A percentile compares a stretch with the other conserved stretches of the same genome.
Conservation (phyloP, 1,140 invertebrate genomes). For the Ericerus pela region DNA sequence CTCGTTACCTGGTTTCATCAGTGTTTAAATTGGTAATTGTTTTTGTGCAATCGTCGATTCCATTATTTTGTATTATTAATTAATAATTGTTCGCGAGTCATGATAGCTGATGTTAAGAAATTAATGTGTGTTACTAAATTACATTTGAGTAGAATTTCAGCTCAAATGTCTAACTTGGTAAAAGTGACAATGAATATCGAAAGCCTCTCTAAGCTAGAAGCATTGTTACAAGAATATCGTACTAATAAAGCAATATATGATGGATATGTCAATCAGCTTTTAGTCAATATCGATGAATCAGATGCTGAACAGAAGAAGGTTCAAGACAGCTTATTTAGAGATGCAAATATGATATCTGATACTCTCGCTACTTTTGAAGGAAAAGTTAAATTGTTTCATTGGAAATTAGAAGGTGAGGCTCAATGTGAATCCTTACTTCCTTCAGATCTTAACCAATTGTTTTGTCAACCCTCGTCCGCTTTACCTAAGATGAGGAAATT, state of each 20-base stretch:
- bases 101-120: too few relatives aligned
- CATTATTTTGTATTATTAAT: too few relatives aligned
- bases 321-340: not conserved
- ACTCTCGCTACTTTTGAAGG: not conserved
- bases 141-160: not conserved
- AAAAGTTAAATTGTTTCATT: not conserved
- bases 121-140: not conserved
- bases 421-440: not conserved
- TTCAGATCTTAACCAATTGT: not conserved
- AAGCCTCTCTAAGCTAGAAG: not conserved
- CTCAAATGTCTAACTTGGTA: not conserved
- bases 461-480: not conserved
- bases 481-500: not conserved
- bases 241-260: not conserved
- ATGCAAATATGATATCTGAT: not conserved
- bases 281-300: not conserved
- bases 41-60: not conserved
- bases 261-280: not conserved
- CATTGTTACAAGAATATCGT: not conserved
- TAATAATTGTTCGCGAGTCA: too few relatives aligned
- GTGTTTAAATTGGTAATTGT: not conserved
- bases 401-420: not conserved
- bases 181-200: too few relatives aligned
- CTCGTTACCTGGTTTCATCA: too few relatives aligned
- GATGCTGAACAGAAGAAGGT: not conserved